Percentiles rank a stretch among this genome's conserved stretches.
Evolutionary conservation across 2,888 invertebrate species (phyloP).

Genomic region (Trissolcus japonicus): DNA sequence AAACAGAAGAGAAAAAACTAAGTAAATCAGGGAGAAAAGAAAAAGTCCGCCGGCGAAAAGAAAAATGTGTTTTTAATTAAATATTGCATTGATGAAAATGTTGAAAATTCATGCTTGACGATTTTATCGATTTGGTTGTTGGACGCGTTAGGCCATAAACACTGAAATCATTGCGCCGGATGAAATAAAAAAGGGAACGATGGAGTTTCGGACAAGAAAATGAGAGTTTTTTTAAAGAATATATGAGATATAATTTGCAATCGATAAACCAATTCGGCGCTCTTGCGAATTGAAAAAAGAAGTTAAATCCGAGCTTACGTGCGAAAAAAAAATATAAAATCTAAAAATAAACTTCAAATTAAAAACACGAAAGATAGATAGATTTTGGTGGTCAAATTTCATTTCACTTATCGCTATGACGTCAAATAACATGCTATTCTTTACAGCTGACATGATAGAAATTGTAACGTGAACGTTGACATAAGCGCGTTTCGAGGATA

Average conservation of each 20-base stretch:
- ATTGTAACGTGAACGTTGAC: no score
- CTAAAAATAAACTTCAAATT: no score
- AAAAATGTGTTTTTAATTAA: constrained; percentile 12
- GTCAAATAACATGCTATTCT: no score
- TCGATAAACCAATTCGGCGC: neutral
- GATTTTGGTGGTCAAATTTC: no score
- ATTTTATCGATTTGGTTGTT: neutral
- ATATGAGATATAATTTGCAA: neutral
- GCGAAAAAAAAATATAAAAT: no score
- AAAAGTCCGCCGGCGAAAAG: neutral
- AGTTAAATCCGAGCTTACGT: no score
- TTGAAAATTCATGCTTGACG: neutral
- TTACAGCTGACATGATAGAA: no score
- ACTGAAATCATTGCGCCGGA: neutral
- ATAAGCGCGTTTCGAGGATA: neutral
- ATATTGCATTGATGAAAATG: neutral
- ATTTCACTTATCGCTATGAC: no score
- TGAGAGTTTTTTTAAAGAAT: neutral
- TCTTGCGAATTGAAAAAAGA: no score
- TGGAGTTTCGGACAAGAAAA: neutral
- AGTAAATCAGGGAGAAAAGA: neutral
- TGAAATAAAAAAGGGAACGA: neutral
- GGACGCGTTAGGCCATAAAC: neutral
- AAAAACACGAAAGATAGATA: no score
- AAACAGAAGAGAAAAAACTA: constrained; percentile 12